phyloP scores from a whole-genome alignment of 2,797 vertebrate species.

The Uromys caudimaculatus region DNA sequence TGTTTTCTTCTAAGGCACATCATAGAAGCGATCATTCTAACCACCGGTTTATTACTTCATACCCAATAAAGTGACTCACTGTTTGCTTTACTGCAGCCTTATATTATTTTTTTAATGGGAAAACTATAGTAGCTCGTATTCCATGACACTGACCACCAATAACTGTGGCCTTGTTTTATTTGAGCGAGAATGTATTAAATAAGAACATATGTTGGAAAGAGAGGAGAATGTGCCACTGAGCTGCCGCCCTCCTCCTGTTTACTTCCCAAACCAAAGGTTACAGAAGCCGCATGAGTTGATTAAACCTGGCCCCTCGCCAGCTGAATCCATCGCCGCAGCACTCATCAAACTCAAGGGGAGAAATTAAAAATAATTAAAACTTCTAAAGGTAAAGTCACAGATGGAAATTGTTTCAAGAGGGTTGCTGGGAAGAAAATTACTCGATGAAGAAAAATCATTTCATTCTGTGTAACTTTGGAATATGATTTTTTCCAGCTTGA shows the following conservation, averaged over 20 bases:
- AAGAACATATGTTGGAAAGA: conserved; percentile 79
- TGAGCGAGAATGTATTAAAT: conserved; percentile 75
- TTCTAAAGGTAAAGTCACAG: conserved; percentile 62
- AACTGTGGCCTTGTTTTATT: conserved; percentile 70
- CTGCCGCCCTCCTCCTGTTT: conserved; percentile 51
- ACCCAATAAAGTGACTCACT: conserved; percentile 82
- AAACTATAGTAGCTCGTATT: conserved; percentile 71
- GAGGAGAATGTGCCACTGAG: conserved; percentile 60
- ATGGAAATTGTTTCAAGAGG: neutral
- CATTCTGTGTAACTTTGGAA: conserved; percentile 18
- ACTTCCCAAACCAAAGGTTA: conserved; percentile 52
- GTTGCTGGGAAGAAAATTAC: neutral
- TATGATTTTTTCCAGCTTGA: neutral
- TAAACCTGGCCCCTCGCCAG: conserved; percentile 56
- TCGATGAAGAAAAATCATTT: conserved; percentile 53
- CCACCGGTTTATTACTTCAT: conserved; percentile 83
- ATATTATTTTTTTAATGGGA: conserved; percentile 73
- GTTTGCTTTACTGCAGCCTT: conserved; percentile 80
- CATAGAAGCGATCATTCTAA: conserved; percentile 69
- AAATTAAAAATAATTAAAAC: conserved; percentile 79
- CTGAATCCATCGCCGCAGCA: conserved; percentile 15
- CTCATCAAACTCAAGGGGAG: conserved; percentile 58
- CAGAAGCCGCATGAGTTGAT: conserved; percentile 59
- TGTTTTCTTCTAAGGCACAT: conserved; percentile 62
- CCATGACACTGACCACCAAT: conserved; percentile 69